A percentile compares a stretch with the other conserved stretches of the same genome.
Conservation (phyloP, 2,888 invertebrate species). For the Escarpia spicata region DNA sequence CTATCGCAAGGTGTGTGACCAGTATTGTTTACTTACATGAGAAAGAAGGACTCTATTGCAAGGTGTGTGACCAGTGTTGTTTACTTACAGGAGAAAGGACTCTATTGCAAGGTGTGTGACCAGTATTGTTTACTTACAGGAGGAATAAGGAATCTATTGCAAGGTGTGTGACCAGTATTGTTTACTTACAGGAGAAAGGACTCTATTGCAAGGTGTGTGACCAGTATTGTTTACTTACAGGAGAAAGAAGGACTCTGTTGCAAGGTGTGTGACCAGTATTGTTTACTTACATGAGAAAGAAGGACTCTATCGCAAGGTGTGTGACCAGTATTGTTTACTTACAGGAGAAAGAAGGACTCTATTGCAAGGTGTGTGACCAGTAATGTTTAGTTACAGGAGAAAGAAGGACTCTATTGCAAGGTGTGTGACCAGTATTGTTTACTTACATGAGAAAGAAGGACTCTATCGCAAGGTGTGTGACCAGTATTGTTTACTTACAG, state of each 20-base stretch:
- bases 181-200: conserved; percentile 66
- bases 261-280: conserved; percentile 72
- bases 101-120: conserved; percentile 72
- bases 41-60: conserved; percentile 72
- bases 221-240: conserved; percentile 65
- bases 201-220: conserved; percentile 72
- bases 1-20: conserved; percentile 72
- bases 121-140: conserved; percentile 65
- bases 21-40: conserved; percentile 66
- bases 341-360: conserved; percentile 70
- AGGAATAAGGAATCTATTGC: conserved; percentile 72
- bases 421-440: conserved; percentile 71
- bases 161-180: conserved; percentile 72
- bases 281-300: conserved; percentile 66
- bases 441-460: conserved; percentile 68
- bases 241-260: conserved; percentile 73
- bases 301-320: conserved; percentile 71
- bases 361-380: conserved; percentile 72
- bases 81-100: conserved; percentile 67
- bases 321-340: conserved; percentile 69
- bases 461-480: conserved; percentile 72
- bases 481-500: conserved; percentile 65
- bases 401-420: conserved; percentile 71
- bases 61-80: conserved; percentile 71
- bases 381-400: conserved; percentile 67